Conservation (phyloP, 2,888 invertebrate genomes). For the Margaritifera margaritifera region DNA sequence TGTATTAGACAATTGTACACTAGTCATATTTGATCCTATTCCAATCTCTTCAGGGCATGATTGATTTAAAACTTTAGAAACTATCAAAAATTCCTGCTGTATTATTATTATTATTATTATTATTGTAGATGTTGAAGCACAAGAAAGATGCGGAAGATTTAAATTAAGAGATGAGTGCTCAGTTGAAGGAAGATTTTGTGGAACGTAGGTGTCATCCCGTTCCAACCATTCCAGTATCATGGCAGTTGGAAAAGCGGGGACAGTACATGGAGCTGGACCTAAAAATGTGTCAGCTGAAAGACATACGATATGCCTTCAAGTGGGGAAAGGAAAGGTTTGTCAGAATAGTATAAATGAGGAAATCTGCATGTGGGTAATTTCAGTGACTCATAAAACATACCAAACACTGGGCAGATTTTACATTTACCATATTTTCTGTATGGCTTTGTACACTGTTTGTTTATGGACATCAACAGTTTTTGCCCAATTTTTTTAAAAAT, state of each 20-base stretch:
- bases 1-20: no score
- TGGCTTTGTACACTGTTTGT: no score
- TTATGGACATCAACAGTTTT: no score
- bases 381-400: background rate
- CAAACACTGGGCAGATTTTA: background rate
- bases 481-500: no score
- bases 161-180: slow-evolving; percentile 15
- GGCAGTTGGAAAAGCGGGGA: slow-evolving; percentile 50
- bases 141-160: no score
- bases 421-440: background rate
- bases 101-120: no score
- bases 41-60: no score
- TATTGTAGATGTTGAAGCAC: no score
- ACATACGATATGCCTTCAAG: slow-evolving; percentile 56
- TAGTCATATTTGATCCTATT: no score
- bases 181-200: slow-evolving; percentile 54
- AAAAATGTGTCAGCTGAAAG: slow-evolving; percentile 66
- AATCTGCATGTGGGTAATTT: background rate
- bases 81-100: no score
- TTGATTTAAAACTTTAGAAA: no score
- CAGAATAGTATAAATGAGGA: no score
- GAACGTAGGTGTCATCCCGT: slow-evolving; percentile 46
- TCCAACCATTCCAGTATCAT: slow-evolving; percentile 40
- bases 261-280: slow-evolving; percentile 60
- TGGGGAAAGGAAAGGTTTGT: slow-evolving; percentile 63